phyloP scores from a whole-genome alignment of 1,140 invertebrate species.

The Apis laboriosa region DNA sequence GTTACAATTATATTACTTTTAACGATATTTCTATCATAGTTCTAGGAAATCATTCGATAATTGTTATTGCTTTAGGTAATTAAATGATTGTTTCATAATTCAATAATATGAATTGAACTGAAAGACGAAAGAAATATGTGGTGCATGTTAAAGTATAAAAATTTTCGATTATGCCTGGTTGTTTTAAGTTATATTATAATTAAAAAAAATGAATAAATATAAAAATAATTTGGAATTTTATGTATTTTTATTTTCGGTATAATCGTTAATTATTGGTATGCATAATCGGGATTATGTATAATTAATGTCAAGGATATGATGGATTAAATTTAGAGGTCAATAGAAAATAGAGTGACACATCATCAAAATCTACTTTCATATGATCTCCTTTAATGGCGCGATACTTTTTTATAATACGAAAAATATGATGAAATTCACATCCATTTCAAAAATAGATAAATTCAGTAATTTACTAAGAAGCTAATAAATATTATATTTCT shows the following conservation, averaged over 20 bases:
- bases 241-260: no score
- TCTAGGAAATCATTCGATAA: neutral
- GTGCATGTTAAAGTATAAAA: no score
- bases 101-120: neutral
- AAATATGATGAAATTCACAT: neutral
- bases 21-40: neutral
- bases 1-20: neutral
- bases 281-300: neutral
- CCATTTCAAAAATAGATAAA: neutral
- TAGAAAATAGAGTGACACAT: neutral
- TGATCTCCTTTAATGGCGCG: neutral
- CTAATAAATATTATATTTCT: neutral
- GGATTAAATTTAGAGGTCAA: neutral
- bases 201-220: no score
- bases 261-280: neutral
- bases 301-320: neutral
- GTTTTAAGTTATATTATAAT: no score
- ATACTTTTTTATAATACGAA: neutral
- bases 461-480: no score
- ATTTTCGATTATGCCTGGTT: no score
- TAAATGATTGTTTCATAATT: neutral
- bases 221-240: no score
- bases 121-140: no score
- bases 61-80: neutral
- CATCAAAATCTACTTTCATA: neutral